phyloP scores from a whole-genome alignment of 2,797 vertebrate genomes.

The Falco berigora region DNA sequence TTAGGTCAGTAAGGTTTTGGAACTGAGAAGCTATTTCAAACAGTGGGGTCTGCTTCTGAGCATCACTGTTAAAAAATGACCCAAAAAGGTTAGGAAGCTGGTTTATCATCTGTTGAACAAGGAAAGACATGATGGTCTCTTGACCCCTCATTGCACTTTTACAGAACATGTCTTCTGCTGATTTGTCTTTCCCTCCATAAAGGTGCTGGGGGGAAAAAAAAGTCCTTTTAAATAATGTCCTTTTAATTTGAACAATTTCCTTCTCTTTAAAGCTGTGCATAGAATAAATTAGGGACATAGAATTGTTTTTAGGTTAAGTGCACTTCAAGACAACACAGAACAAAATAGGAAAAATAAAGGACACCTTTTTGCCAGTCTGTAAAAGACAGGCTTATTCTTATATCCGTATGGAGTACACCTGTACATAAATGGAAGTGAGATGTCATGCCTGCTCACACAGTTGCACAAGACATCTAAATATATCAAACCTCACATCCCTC shows the following conservation, averaged over 20 bases:
- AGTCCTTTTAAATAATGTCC: rapidly evolving
- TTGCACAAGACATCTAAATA: background rate
- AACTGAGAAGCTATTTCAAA: background rate
- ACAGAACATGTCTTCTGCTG: background rate
- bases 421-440: background rate
- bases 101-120: background rate
- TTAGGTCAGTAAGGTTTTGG: background rate
- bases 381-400: background rate
- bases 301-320: background rate
- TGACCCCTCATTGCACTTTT: background rate
- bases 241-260: background rate
- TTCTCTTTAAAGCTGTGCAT: background rate
- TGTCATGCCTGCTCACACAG: background rate
- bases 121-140: background rate
- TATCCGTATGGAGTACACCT: background rate
- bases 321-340: background rate
- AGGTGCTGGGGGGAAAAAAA: rapidly evolving
- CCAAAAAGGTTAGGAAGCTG: background rate
- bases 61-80: background rate
- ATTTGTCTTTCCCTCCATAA: background rate
- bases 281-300: background rate
- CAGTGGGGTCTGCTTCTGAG: background rate
- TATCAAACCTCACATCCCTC: background rate
- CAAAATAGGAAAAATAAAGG: background rate
- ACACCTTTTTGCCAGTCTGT: background rate